Percentiles rank a stretch among this genome's conserved stretches.
Evolutionary conservation across 2,888 invertebrate species (phyloP).

Genomic region (Tetanocera ferruginea): DNA sequence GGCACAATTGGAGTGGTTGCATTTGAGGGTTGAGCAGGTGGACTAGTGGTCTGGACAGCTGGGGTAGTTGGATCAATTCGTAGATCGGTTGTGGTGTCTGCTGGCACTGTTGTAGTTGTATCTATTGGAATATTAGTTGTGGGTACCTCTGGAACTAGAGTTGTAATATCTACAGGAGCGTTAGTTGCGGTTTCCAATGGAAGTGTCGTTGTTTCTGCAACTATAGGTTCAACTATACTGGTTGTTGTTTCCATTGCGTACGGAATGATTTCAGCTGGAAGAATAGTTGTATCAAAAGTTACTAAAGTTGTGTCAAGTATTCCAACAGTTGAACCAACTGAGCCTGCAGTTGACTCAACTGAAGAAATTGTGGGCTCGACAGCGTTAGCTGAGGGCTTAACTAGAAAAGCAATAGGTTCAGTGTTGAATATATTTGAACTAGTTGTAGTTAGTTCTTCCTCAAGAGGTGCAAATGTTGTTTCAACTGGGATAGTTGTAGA

Average conservation of each 20-base stretch:
- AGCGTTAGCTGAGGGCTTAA: background rate
- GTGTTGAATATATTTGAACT: background rate
- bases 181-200: constrained; percentile 31
- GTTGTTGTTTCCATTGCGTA: background rate
- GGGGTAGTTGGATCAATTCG: constrained; percentile 31
- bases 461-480: constrained; percentile 34
- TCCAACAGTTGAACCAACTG: background rate
- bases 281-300: constrained; percentile 11
- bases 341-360: background rate
- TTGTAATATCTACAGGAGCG: constrained; percentile 32
- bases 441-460: constrained; percentile 27
- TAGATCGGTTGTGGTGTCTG: constrained; percentile 32
- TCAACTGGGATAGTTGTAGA: constrained; percentile 28
- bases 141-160: constrained; percentile 17
- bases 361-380: background rate
- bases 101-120: constrained; percentile 19
- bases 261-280: constrained; percentile 8
- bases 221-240: background rate
- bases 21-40: constrained; percentile 16
- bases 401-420: background rate
- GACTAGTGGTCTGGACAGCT: constrained; percentile 23
- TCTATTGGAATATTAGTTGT: constrained; percentile 29
- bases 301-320: background rate
- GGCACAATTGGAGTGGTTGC: constrained; percentile 27
- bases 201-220: background rate